These are phyloP conservation scores for Piliocolobus tephrosceles DNA, from an alignment of 2,113 vertebrate species.

Conservation along the genomic window DNA sequence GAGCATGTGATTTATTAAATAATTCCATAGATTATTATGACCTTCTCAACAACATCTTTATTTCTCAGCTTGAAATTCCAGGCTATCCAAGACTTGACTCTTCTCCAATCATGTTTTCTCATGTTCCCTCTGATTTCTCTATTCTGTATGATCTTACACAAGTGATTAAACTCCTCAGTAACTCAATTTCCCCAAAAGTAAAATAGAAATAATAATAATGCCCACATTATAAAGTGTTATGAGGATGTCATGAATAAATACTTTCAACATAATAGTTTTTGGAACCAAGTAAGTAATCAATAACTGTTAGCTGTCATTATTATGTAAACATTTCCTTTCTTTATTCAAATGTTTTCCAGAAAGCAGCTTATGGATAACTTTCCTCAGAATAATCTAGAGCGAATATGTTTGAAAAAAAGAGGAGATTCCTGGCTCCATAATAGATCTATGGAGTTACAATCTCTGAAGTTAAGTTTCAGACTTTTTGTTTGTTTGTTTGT, in stretches of 20 bases:
- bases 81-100: neutral
- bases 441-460: neutral
- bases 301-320: neutral
- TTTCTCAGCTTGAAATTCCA: neutral
- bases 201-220: neutral
- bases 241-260: neutral
- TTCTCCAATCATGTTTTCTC: neutral
- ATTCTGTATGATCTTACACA: neutral
- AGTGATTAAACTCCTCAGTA: neutral
- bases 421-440: neutral
- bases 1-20: neutral
- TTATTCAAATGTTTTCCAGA: neutral
- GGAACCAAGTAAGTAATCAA: neutral
- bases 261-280: neutral
- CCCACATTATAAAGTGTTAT: neutral
- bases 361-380: neutral
- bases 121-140: neutral
- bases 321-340: neutral
- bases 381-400: neutral
- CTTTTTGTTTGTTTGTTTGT: too few relatives aligned
- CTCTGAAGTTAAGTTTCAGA: neutral
- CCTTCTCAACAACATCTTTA: neutral
- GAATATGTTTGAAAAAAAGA: neutral
- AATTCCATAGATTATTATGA: neutral
- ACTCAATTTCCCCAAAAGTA: neutral